These are phyloP conservation scores for Acrossocheilus wenchowensis DNA, from an alignment of 2,797 vertebrate genomes.

Conservation along the genomic window DNA sequence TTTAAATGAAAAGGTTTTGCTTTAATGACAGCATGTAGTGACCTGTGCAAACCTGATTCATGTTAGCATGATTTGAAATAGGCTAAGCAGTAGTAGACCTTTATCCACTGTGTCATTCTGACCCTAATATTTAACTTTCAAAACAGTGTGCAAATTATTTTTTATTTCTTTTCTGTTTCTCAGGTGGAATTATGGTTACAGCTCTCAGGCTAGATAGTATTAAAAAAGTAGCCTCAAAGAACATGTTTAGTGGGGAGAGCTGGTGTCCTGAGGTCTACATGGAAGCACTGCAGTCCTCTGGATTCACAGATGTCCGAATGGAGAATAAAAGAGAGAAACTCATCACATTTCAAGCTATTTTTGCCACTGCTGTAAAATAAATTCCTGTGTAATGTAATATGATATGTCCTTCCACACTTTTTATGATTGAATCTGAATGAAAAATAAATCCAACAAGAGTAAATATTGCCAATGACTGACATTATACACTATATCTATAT, in stretches of 20 bases:
- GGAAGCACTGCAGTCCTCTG: constrained; percentile 70
- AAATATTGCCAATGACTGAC: neutral
- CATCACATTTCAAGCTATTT: constrained; percentile 73
- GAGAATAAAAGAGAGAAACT: constrained; percentile 63
- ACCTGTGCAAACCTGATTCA: neutral
- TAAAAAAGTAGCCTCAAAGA: constrained; percentile 54
- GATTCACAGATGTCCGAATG: constrained; percentile 74
- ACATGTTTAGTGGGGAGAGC: constrained; percentile 62
- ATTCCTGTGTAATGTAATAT: neutral
- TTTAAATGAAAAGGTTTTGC: neutral
- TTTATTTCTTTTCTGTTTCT: neutral
- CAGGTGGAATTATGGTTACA: constrained; percentile 76
- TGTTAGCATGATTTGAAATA: neutral
- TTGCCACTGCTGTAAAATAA: constrained; percentile 72
- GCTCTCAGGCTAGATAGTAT: constrained; percentile 63
- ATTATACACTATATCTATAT: neutral
- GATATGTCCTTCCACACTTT: neutral
- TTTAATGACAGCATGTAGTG: neutral
- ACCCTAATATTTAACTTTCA: neutral
- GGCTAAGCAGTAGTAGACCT: too few relatives aligned
- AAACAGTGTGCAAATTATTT: neutral
- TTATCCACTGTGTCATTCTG: neutral
- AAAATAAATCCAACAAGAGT: neutral
- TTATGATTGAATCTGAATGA: neutral
- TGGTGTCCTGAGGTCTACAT: constrained; percentile 76